phyloP scores from a whole-genome alignment of 64 coral and sea anemone genomes.

The Hydrozoanthus tunicans region DNA sequence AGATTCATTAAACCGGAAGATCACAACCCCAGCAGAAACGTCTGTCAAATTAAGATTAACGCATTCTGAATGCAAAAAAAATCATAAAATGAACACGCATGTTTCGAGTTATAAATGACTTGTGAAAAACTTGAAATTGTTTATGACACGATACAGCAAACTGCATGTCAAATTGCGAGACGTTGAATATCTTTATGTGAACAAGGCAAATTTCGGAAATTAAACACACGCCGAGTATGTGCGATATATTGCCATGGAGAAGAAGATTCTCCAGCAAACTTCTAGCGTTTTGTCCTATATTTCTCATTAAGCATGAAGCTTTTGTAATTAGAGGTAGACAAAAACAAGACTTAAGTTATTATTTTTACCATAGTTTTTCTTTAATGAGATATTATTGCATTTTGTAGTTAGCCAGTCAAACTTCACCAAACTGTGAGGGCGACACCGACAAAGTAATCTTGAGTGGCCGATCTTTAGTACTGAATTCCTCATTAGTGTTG shows the following conservation, averaged over 20 bases:
- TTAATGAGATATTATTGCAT: not conserved
- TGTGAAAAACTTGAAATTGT: too few species aligned
- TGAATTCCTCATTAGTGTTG: too few species aligned
- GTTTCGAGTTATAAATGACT: too few species aligned
- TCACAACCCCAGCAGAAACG: constrained; percentile 1
- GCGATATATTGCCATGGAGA: constrained; percentile 35
- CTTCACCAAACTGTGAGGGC: not conserved
- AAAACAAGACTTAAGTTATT: constrained; percentile 26
- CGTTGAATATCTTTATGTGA: too few species aligned
- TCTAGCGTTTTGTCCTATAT: not conserved
- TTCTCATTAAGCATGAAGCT: constrained; percentile 31
- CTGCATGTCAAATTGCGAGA: not conserved
- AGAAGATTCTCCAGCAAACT: not conserved
- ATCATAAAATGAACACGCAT: too few species aligned
- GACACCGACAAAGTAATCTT: not conserved
- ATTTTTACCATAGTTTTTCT: not conserved
- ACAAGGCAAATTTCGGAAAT: not conserved
- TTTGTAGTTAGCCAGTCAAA: not conserved
- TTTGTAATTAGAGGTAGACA: constrained; percentile 30
- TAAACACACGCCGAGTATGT: constrained; percentile 4
- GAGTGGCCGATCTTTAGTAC: not conserved
- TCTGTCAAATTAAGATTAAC: constrained; percentile 12
- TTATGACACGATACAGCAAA: not conserved
- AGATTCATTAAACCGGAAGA: constrained; percentile 45
- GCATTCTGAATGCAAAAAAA: not conserved